Base-by-base conservation (phyloP, 2,113 vertebrate species). In the Alexandromys fortis region DNA sequence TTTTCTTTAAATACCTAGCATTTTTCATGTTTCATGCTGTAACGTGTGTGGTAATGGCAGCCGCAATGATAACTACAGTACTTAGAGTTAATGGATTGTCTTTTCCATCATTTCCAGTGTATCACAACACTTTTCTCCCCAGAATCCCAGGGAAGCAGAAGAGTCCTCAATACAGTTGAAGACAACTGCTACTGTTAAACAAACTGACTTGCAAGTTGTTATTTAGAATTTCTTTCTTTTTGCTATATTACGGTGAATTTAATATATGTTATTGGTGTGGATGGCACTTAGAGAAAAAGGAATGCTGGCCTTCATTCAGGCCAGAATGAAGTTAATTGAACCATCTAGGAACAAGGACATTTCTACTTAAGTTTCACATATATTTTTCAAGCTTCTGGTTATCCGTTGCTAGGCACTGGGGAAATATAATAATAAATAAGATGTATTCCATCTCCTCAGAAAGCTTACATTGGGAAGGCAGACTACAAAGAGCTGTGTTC, bases 181-280 rank as follows among this genome's bases (percentile, higher is more conserved):
- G 76, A 22, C 8, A 70, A 47, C 87, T 67, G n/a, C 72, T 82
- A 24, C 58, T 52, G 11, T 70, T 65, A 68, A 47, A 58, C 42
- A 81, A 93, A 19, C 61, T 47, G 1, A 38, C 63, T 61, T 38
- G 13, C 33, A 38, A 91, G 28, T 77, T 61, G 47, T 94, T 26
- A n/a, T 63, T 75, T 82, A 70, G 28, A 88, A 68, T 79, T 89
- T 92, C 67, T 47, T 90, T 94, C 82, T 95, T n/a, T 72, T 63
- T 75, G 73, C 52, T 67, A 73, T 82, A 12, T 58, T 75, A 17
- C 38, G 38, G 73, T 47, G 3, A 76, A 70, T 11, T 73, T 65
- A 81, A 61, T 91, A 38, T 42, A 65, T 70, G 13, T 87, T 68
- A 86, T 52, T 92, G 52, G 28, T 86, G 61, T 85, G 35, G 3